Evolutionary conservation across 2,113 vertebrate genomes (phyloP), one percentile per base, ranked within the genome.

Genomic region (Pelodiscus sinensis): DNA sequence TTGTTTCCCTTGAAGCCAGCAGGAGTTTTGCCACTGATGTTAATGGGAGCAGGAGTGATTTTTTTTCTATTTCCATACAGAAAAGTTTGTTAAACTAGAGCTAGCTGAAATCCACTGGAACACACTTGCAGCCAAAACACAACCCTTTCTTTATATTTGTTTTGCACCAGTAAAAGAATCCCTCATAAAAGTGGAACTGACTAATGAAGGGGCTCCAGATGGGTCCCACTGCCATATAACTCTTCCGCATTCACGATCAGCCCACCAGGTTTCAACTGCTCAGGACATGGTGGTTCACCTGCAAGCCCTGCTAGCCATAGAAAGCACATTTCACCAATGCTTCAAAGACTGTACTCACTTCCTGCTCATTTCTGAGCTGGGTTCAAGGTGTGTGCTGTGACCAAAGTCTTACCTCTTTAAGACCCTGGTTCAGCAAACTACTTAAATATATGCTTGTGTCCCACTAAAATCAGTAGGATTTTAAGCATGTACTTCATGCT

Each of bases 121-220:
- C 65, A 21, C 16, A 21, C n/a, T 71, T 35, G n/a, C 65, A 35
- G 65, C n/a, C 84, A 78, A 88, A 81, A 62, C 0, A 0, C 84
- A 80, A 24, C 24, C 44, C n/a, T 96, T 96, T 90, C 44, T 0
- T 91, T 96, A 92, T 91, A 91, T 88, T 86, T 95, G 95, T 96
- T 91, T 55, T 24, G 71, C 3, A 2, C 55, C 85, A 0, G 75
- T 14, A 87, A 35, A 62, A 29, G 71, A 91, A 55, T n/a, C 24
- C 89, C 68, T 51, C 9, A 89, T 19, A 79, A 60, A 88, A 35
- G 11, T 83, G 57, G 38, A 52, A 91, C 79, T 0, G 0, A 71
- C 51, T 0, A 0, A 58, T 9, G 19, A 73, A 86, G 54, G n/a
- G 27, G 84, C 44, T 71, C 27, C 2, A 0, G 3, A 22, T 35